Base-by-base conservation (phyloP, 2,888 invertebrate species). In the Patella ulyssiponensis region DNA sequence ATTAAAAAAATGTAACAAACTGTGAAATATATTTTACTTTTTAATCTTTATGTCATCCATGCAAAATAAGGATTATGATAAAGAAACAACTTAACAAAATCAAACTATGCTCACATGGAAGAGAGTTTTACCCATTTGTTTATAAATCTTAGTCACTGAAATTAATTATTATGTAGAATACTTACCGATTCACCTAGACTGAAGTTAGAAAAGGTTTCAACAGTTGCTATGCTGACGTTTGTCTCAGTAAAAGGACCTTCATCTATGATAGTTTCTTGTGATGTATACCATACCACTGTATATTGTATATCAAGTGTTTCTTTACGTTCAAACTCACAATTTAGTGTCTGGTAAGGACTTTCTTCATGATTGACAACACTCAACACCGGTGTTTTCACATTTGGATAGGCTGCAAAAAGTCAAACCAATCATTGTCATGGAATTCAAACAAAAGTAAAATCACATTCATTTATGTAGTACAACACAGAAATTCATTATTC, bases 291-390 rank as follows among this genome's bases (percentile, higher is more conserved):
- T 23, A 58, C 44, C 1, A 78, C 76, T 64, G 23, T 76, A 75
- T 78, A 80, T 15, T 71, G 74, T 1, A 78, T 64, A 14, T 44
- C 76, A 7, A 15, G 56, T 1, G 33, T 72, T 1, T 70, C 64
- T 7, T 52, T 52, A n/a, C 51, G 71, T 51, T 69, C 73, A 23
- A 76, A 76, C 14, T 73, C 71, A 76, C 83, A 83, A 14, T 64
- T 69, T 14, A 79, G 54, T n/a, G 73, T 27, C 74, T 81, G 81
- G 77, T 76, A 83, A 4, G 83, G 83, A 20, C 76, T 69, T 1
- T 73, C 69, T 14, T 71, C 77, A 5, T 77, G 20, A n/a, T 7
- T 64, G 33, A 77, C 54, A 33, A 79, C 79, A 7, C 77, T 72
- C 51, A 83, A n/a, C 20, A 23, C 14, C n/a, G 83, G 83, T 70